Percentiles rank a stretch among this genome's conserved stretches.
Evolutionary conservation across 2,797 vertebrate genomes (phyloP).

Genomic region (Podargus strigoides): DNA sequence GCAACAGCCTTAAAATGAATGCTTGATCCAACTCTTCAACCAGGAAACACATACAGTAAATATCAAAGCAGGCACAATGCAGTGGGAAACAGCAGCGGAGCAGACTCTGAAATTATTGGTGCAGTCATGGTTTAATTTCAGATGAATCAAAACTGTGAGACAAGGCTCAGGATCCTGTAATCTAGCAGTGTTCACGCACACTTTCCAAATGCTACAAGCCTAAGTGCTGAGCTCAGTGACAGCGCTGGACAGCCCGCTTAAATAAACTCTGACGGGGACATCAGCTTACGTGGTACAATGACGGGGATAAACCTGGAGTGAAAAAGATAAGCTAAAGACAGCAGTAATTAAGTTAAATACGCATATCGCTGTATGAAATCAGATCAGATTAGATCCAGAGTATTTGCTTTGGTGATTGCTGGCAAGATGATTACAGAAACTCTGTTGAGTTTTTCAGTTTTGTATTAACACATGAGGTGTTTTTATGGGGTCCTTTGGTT

Average conservation of each 20-base stretch:
- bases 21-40: not conserved
- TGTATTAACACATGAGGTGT: not conserved
- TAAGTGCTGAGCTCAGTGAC: not conserved
- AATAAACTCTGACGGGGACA: not conserved
- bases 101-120: not conserved
- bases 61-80: not conserved
- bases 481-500: not conserved
- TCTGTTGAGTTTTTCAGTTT: not conserved
- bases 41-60: not conserved
- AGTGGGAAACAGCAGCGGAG: not conserved
- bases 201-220: not conserved
- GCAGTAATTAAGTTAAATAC: not conserved
- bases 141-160: not conserved
- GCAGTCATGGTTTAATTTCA: not conserved
- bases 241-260: not conserved
- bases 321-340: not conserved
- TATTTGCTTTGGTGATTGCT: not conserved
- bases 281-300: not conserved
- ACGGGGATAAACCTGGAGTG: not conserved
- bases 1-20: not conserved
- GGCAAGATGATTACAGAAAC: not conserved
- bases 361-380: not conserved
- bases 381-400: not conserved
- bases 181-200: accelerated
- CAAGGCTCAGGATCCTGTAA: not conserved